A percentile compares a stretch with the other conserved stretches of the same genome.
Evolutionary conservation across 37 sponge, comb jelly and placozoan species (phyloP).

Genomic region (Axinella damicornis): DNA sequence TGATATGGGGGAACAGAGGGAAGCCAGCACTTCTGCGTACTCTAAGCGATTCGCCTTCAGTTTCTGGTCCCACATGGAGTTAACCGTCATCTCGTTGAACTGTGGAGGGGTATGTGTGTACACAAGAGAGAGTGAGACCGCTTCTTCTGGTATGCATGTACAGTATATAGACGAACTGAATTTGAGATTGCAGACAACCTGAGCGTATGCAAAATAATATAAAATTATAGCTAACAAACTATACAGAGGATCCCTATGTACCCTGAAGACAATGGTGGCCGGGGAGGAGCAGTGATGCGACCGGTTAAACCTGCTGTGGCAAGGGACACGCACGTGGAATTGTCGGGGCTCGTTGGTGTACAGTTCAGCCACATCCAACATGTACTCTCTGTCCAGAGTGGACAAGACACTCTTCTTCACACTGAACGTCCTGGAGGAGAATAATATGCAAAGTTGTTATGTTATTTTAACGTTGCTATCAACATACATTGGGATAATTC

Average conservation of each 20-base stretch:
- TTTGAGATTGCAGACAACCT: too few species aligned
- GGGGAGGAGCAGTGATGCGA: conserved; percentile 44
- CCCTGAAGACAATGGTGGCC: conserved; percentile 78
- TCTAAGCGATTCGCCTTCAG: conserved; percentile 58
- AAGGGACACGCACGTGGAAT: conserved; percentile 73
- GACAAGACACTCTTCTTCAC: conserved; percentile 20
- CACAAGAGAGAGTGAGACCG: neutral
- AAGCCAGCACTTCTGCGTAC: conserved; percentile 21
- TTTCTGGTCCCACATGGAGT: conserved; percentile 37
- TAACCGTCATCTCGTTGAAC: conserved; percentile 69
- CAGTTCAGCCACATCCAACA: conserved; percentile 43
- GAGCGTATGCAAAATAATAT: too few species aligned
- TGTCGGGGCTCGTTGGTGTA: conserved; percentile 72
- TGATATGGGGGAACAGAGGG: conserved; percentile 40
- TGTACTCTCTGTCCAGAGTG: conserved; percentile 55
- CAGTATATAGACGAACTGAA: too few species aligned
- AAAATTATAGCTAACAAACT: too few species aligned
- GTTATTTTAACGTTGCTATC: too few species aligned
- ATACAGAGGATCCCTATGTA: conserved; percentile 4
- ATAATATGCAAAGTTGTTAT: too few species aligned
- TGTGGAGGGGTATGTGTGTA: conserved; percentile 14
- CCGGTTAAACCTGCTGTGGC: conserved; percentile 30
- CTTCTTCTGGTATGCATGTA: too few species aligned
- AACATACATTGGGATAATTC: too few species aligned
- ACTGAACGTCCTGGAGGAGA: conserved; percentile 36